Conservation (phyloP, 2,113 vertebrate genomes). For the Nesogale talazaci region DNA sequence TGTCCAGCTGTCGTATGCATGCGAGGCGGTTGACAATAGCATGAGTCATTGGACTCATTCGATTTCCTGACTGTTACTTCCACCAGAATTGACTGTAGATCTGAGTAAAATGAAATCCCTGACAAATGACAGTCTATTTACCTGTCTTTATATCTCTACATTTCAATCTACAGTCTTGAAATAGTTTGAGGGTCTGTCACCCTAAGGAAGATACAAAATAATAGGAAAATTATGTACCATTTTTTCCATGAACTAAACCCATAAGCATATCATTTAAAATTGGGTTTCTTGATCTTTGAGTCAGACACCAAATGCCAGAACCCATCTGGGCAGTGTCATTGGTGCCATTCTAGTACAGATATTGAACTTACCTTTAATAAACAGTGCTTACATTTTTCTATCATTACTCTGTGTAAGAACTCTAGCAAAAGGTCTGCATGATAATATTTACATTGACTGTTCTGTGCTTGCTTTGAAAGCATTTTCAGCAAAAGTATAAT, state of each 20-base stretch:
- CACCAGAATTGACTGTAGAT: too few species aligned
- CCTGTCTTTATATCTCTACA: too few species aligned
- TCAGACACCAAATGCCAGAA: slow-evolving; percentile 35
- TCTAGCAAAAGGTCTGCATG: neutral
- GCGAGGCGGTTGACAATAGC: too few species aligned
- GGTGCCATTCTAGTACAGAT: neutral
- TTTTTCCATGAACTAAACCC: slow-evolving; percentile 7
- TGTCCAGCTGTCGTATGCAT: too few species aligned
- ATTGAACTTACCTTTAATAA: slow-evolving; percentile 20
- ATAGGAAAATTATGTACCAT: neutral
- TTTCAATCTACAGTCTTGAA: neutral
- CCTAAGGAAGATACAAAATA: neutral
- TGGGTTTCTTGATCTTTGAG: slow-evolving; percentile 30
- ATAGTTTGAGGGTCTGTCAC: neutral
- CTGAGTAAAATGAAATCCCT: too few species aligned
- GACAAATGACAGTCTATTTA: too few species aligned
- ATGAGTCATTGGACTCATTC: too few species aligned
- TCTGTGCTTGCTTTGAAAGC: neutral
- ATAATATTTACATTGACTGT: slow-evolving; percentile 42
- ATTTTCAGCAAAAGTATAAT: slow-evolving; percentile 26
- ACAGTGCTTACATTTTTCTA: neutral
- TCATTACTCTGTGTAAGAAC: neutral
- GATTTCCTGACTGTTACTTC: too few species aligned
- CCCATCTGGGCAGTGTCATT: slow-evolving; percentile 21
- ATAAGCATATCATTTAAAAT: slow-evolving; percentile 12